Evolutionary conservation across 2,797 vertebrate genomes (phyloP), one percentile per base, ranked within the genome.

Genomic region (Xiphorhynchus erythropygius): DNA sequence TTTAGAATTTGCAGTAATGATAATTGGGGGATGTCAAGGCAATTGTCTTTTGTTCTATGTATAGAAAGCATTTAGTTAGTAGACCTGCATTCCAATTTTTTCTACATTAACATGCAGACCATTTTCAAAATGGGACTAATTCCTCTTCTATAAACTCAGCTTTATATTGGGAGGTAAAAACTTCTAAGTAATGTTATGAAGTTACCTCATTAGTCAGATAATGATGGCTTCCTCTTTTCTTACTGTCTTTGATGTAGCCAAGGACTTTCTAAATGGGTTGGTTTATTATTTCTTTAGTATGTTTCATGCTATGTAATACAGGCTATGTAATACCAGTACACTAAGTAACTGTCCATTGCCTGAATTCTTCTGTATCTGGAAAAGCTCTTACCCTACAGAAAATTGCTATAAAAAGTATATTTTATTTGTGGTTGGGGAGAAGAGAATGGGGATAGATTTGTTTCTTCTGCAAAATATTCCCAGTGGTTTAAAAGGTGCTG

Each of bases 211-310:
- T 85, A 77, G 33, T 71, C 82, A 87, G 80, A 47, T 93, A 60
- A 91, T 17, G 57, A 86, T 67, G 65, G 53, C 80, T 96, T 88
- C 81, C 37, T 60, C 55, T n/a, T 50, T 74, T 93, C 35, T 80
- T 86, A 84, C 69, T 86, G 30, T 80, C 74, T 96, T 90, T 73
- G 70, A 89, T 80, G 42, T 84, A 71, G 81, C 74, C 22, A 30
- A 87, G 89, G 65, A 76, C 87, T 81, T 90, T 86, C 53, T 78
- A 92, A 70, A 60, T 33, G 76, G 49, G 15, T 63, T 83, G 47
- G 55, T 84, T 76, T 84, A 46, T 85, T 68, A 50, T 82, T 64
- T 87, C 81, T 82, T 82, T 91, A 70, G 42, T 84, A 57, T 60
- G 6, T 52, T 86, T 69, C 84, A 39, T 79, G 85, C 77, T 89